phyloP scores from a whole-genome alignment of 2,888 invertebrate species.

The Brachyptera putata region DNA sequence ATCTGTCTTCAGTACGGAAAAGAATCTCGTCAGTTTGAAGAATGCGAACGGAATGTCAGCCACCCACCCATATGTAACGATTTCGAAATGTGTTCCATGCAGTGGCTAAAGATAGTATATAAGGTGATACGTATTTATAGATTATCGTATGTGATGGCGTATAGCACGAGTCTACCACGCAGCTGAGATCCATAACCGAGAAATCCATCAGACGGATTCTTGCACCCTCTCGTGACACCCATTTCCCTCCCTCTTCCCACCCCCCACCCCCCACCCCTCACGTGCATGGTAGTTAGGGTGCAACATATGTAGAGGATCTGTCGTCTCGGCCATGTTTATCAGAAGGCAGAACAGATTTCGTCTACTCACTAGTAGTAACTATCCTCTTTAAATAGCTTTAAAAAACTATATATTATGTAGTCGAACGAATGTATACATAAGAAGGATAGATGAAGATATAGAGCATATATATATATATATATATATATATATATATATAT shows the following conservation, averaged over 20 bases:
- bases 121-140: conserved; percentile 19
- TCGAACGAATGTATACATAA: background rate
- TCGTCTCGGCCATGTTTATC: conserved; percentile 12
- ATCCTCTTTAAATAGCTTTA: conserved; percentile 17
- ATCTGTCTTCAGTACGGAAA: conserved; percentile 2
- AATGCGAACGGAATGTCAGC: background rate
- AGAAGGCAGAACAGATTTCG: conserved; percentile 13
- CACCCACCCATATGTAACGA: conserved; percentile 19
- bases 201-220: conserved; percentile 1
- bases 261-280: background rate
- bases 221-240: background rate
- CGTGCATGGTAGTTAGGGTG: background rate
- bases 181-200: background rate
- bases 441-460: too few species aligned
- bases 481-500: too few species aligned
- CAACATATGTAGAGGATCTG: conserved; percentile 10
- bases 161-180: background rate
- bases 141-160: too few species aligned
- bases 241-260: background rate
- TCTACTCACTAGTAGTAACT: conserved; percentile 5
- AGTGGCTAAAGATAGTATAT: conserved; percentile 10
- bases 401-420: conserved; percentile 12
- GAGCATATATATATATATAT: too few species aligned
- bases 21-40: conserved; percentile 1
- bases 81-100: conserved; percentile 11